These are phyloP conservation scores for Drosophila arizonae DNA, from an alignment of 1,140 invertebrate genomes.

Conservation along the genomic window DNA sequence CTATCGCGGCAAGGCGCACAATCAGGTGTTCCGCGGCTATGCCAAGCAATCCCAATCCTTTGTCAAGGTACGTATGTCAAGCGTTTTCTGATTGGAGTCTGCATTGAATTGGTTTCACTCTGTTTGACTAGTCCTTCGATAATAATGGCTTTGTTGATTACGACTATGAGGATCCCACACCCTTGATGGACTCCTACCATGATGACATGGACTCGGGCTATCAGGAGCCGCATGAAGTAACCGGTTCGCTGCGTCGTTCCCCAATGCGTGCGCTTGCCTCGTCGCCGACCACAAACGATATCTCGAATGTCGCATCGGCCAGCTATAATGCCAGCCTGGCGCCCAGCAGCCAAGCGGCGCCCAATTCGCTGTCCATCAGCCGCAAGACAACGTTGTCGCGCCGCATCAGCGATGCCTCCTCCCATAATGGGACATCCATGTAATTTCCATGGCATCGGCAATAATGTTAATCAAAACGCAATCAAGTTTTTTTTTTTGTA, in stretches of 20 bases:
- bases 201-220: constrained; percentile 85
- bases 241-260: constrained; percentile 84
- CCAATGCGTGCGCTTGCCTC: constrained; percentile 85
- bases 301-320: constrained; percentile 89
- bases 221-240: constrained; percentile 83
- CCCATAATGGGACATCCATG: constrained; percentile 81
- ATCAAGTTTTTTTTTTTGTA: constrained; percentile 51
- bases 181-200: constrained; percentile 89
- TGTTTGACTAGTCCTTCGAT: constrained; percentile 84
- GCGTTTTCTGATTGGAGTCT: not conserved
- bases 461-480: constrained; percentile 24
- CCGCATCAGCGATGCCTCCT: constrained; percentile 86
- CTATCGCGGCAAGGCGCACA: constrained; percentile 73
- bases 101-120: constrained; percentile 20
- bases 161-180: constrained; percentile 88
- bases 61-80: constrained; percentile 55
- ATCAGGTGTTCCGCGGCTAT: constrained; percentile 68
- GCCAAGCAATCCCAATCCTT: constrained; percentile 68
- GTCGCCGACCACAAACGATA: constrained; percentile 90
- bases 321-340: constrained; percentile 38
- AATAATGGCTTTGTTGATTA: constrained; percentile 89
- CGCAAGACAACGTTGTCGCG: constrained; percentile 85
- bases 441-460: constrained; percentile 40
- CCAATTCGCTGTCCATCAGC: constrained; percentile 78
- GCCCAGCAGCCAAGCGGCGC: constrained; percentile 40